These are phyloP conservation scores for Drosophila pandora DNA, from an alignment of 1,140 invertebrate species.

Conservation along the genomic window DNA sequence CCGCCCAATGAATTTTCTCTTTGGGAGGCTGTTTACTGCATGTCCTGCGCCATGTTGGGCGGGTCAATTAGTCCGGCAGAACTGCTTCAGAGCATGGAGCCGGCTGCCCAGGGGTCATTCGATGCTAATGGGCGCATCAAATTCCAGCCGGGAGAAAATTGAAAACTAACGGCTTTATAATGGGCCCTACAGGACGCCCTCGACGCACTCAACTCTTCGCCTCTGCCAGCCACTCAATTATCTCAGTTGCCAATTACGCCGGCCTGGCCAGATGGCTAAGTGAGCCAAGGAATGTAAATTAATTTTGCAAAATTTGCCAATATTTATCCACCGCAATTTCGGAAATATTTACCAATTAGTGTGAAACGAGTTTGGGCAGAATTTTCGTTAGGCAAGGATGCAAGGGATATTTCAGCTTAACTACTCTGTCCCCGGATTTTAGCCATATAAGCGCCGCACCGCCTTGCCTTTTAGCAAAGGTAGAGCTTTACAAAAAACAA, in stretches of 20 bases:
- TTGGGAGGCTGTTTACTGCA: not conserved
- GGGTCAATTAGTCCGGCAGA: constrained; percentile 35
- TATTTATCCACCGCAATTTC: constrained; percentile 21
- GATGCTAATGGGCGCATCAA: constrained; percentile 67
- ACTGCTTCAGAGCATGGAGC: not conserved
- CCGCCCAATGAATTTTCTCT: not conserved
- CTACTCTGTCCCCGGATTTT: not conserved
- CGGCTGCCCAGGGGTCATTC: constrained; percentile 35
- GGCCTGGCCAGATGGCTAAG: not conserved
- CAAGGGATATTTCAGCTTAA: not conserved
- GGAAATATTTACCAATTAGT: constrained; percentile 32
- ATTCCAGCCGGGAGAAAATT: constrained; percentile 54
- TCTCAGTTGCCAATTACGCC: constrained; percentile 19
- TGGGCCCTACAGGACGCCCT: constrained; percentile 35
- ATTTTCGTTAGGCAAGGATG: not conserved
- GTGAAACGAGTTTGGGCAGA: not conserved
- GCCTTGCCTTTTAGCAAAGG: constrained; percentile 24
- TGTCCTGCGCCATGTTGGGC: not conserved
- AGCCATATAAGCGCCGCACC: constrained; percentile 26
- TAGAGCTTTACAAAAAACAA: constrained; percentile 18
- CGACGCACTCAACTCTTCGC: constrained; percentile 1
- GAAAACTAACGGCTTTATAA: constrained; percentile 71
- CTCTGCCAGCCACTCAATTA: constrained; percentile 26
- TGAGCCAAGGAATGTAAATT: not conserved
- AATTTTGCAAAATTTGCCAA: constrained; percentile 15